Evolutionary conservation across 1,140 invertebrate species (phyloP).

Genomic region (Theocolax elegans): DNA sequence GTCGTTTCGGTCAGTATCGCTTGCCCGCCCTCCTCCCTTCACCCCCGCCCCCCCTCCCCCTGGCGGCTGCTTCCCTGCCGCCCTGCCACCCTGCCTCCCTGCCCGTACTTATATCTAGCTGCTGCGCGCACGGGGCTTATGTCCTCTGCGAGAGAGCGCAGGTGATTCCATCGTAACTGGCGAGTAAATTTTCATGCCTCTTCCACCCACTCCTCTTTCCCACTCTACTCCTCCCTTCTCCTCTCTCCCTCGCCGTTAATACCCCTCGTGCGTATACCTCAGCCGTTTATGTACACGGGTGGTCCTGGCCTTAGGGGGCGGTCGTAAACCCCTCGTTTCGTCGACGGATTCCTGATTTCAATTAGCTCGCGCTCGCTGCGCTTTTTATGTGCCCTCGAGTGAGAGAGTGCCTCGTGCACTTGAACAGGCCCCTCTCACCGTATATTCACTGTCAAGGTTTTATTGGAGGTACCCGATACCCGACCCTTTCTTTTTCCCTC

Average conservation of each 20-base stretch:
- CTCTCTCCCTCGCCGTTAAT: not conserved
- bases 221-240: no score
- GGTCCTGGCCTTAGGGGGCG: not conserved
- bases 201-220: not conserved
- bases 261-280: no score
- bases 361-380: constrained; percentile 1
- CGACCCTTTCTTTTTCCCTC: not conserved
- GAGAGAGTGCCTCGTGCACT: constrained; percentile 3
- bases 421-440: not conserved
- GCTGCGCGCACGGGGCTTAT: not conserved
- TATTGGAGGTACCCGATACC: not conserved
- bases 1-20: constrained; percentile 11
- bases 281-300: no score
- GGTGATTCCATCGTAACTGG: constrained; percentile 10
- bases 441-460: constrained; percentile 5
- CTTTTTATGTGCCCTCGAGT: constrained; percentile 10
- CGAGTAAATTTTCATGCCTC: constrained; percentile 30
- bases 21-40: no score
- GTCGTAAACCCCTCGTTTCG: constrained; percentile 24
- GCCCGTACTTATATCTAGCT: constrained; percentile 18
- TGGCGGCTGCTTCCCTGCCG: no score
- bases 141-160: no score
- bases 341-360: constrained; percentile 32
- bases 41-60: no score
- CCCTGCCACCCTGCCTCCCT: not conserved